These are phyloP conservation scores for Bryconaethiops microstoma DNA, from an alignment of 2,797 vertebrate genomes.

Conservation along the genomic window DNA sequence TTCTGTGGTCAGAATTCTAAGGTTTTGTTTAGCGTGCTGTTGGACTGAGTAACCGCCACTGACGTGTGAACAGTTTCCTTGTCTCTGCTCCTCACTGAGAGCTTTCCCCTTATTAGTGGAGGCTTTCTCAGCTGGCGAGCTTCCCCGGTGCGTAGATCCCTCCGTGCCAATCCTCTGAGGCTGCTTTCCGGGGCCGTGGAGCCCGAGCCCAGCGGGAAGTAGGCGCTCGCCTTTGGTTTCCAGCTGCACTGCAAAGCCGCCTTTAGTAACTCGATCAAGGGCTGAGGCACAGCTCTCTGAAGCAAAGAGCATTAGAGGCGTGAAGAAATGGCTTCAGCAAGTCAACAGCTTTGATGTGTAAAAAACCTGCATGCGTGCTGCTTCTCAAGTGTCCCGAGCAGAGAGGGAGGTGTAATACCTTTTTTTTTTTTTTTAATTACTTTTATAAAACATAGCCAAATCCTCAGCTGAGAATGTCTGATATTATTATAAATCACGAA, in stretches of 20 bases:
- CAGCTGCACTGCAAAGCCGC: constrained; percentile 72
- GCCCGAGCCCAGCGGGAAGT: constrained; percentile 71
- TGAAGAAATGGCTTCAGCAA: constrained; percentile 73
- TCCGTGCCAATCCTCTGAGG: constrained; percentile 71
- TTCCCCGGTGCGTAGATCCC: constrained; percentile 36
- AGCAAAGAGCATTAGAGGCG: constrained; percentile 78
- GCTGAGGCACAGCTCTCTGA: constrained; percentile 74
- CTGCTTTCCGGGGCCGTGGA: constrained; percentile 68
- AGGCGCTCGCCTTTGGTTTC: constrained; percentile 68
- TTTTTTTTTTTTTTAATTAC: constrained; percentile 54
- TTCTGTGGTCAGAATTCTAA: constrained; percentile 10
- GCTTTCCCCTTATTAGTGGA: constrained; percentile 36
- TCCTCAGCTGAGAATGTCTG: constrained; percentile 75
- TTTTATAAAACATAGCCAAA: constrained; percentile 73
- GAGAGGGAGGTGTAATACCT: constrained; percentile 64
- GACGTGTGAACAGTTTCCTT: constrained; percentile 32
- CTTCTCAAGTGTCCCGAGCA: constrained; percentile 62
- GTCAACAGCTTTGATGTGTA: constrained; percentile 79
- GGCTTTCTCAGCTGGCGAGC: constrained; percentile 42
- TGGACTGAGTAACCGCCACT: constrained; percentile 26
- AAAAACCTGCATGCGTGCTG: constrained; percentile 69
- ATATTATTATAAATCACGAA: constrained; percentile 71
- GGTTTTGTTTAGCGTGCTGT: constrained; percentile 30
- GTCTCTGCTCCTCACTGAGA: constrained; percentile 36
- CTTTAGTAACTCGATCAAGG: constrained; percentile 78